phyloP scores from a whole-genome alignment of 2,113 vertebrate species.

The Monopterus albus region DNA sequence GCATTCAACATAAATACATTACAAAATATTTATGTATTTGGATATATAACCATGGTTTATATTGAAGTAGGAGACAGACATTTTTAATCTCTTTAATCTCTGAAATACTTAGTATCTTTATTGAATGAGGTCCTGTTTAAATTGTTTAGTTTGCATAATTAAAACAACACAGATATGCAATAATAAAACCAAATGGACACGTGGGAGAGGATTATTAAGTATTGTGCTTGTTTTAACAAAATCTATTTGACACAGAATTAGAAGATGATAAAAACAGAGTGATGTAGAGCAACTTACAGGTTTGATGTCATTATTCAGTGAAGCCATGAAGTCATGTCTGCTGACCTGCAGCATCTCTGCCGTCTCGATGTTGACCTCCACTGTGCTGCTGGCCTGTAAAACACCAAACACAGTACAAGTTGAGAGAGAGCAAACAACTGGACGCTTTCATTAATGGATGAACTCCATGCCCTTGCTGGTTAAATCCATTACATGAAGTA shows the following conservation, averaged over 20 bases:
- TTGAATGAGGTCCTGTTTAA: too few species aligned
- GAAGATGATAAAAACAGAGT: not conserved
- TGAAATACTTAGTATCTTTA: too few species aligned
- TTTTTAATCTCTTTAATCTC: too few species aligned
- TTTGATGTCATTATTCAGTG: constrained; percentile 96
- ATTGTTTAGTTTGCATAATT: too few species aligned
- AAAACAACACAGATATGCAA: too few species aligned
- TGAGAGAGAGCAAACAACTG: not conserved
- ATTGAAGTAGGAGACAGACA: too few species aligned
- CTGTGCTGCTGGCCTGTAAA: constrained; percentile 89
- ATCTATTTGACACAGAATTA: not conserved
- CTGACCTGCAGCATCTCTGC: constrained; percentile 91
- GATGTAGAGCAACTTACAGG: constrained; percentile 84
- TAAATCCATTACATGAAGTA: constrained; percentile 29
- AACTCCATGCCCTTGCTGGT: constrained; percentile 22
- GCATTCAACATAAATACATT: too few species aligned
- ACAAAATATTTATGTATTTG: too few species aligned
- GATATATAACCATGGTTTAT: too few species aligned
- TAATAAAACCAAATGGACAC: too few species aligned
- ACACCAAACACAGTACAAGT: not conserved
- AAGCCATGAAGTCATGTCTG: constrained; percentile 90
- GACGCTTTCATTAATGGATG: not conserved
- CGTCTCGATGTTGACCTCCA: constrained; percentile 96
- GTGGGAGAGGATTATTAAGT: too few species aligned
- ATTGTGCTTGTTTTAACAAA: too few species aligned